Conservation (phyloP, 30 jellyfish, hydroid and myxozoan species). For the Kudoa iwatai region DNA sequence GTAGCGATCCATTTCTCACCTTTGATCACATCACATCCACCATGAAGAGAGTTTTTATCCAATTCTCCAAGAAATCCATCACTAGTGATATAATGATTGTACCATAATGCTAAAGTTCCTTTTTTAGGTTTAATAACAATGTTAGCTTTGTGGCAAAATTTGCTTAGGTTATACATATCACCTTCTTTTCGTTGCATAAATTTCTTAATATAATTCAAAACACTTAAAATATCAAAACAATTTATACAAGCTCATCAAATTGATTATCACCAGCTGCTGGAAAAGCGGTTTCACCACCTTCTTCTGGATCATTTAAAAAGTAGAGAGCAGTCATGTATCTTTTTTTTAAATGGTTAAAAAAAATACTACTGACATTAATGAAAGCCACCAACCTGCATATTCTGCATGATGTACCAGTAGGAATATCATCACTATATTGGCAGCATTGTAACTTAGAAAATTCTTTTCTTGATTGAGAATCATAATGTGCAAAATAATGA, state of each 20-base stretch:
- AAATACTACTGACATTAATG: no score
- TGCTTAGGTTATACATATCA: conserved; percentile 38
- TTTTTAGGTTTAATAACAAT: conserved; percentile 39
- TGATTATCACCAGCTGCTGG: conserved; percentile 57
- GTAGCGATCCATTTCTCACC: conserved; percentile 95
- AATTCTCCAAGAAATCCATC: conserved; percentile 73
- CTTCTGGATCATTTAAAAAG: conserved; percentile 48
- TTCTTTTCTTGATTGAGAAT: conserved; percentile 21
- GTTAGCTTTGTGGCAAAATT: conserved; percentile 41
- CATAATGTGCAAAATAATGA: conserved; percentile 92
- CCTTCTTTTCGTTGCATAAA: conserved; percentile 27
- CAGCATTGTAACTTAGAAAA: conserved; percentile 48
- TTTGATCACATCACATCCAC: conserved; percentile 73
- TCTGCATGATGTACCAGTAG: conserved; percentile 35
- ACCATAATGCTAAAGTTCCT: conserved; percentile 91
- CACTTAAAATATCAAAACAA: neutral
- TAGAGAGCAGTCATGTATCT: conserved; percentile 39
- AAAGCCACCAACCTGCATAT: conserved; percentile 31
- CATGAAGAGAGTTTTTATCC: conserved; percentile 39
- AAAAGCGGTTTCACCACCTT: conserved; percentile 97
- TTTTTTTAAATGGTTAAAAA: no score
- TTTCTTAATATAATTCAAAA: no score
- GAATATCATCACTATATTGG: conserved; percentile 37
- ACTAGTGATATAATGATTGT: conserved; percentile 38
- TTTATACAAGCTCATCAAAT: conserved; percentile 13